These are phyloP conservation scores for Acleris laterana DNA, from an alignment of 2,888 invertebrate genomes.

Conservation along the genomic window DNA sequence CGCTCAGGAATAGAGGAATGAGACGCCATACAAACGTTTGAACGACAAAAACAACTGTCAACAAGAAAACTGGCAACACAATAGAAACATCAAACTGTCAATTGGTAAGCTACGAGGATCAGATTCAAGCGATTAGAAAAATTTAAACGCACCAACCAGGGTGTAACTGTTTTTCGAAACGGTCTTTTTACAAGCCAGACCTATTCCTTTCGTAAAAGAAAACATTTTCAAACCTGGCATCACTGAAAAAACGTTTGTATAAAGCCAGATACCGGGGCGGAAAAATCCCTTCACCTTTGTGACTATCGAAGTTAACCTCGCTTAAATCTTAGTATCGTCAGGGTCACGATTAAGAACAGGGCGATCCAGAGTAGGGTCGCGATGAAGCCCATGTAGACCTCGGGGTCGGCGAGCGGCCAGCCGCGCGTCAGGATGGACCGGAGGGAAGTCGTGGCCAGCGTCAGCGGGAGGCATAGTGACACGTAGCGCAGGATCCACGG, in stretches of 20 bases:
- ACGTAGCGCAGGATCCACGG: slow-evolving; percentile 92
- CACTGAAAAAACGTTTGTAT: not conserved
- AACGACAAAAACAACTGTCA: slow-evolving; percentile 18
- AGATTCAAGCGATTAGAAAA: too few species aligned
- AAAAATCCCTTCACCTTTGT: slow-evolving; percentile 22
- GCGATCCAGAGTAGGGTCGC: slow-evolving; percentile 94
- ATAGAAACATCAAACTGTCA: slow-evolving; percentile 2
- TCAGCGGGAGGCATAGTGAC: slow-evolving; percentile 92
- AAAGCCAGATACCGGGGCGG: slow-evolving; percentile 1
- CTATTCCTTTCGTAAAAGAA: too few species aligned
- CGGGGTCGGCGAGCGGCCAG: slow-evolving; percentile 91
- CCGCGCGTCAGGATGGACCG: slow-evolving; percentile 94
- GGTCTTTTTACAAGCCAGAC: too few species aligned
- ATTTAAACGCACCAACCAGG: too few species aligned
- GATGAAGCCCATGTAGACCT: slow-evolving; percentile 94
- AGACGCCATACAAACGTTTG: slow-evolving; percentile 31
- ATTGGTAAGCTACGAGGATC: not conserved
- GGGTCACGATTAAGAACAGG: slow-evolving; percentile 90
- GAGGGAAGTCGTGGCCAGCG: slow-evolving; percentile 95
- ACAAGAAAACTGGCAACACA: slow-evolving; percentile 22
- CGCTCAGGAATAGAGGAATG: slow-evolving; percentile 34
- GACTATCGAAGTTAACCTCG: slow-evolving; percentile 83
- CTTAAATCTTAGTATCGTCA: slow-evolving; percentile 92
- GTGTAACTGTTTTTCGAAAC: too few species aligned
- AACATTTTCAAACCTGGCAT: too few species aligned